phyloP scores from a whole-genome alignment of 2,797 vertebrate species.

The Myotis findleyi region DNA sequence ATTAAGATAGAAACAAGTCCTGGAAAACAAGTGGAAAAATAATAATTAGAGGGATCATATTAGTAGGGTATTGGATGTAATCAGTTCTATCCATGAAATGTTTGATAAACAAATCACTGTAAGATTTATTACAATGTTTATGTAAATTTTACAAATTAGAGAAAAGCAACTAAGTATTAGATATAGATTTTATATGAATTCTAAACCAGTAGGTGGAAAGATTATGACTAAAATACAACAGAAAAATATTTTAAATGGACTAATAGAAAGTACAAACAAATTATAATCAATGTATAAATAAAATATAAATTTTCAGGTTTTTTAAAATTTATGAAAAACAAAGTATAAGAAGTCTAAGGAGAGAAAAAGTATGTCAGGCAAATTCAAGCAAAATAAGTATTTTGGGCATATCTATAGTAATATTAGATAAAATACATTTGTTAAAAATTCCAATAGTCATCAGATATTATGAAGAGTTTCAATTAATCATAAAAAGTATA shows the following conservation, averaged over 20 bases:
- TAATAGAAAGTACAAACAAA: background rate
- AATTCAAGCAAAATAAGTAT: slow-evolving; percentile 11
- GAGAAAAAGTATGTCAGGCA: background rate
- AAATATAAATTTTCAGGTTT: background rate
- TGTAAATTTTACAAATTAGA: background rate
- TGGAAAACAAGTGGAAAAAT: background rate
- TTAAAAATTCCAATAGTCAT: background rate
- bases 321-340: background rate
- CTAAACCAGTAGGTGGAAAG: background rate
- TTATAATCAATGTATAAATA: background rate
- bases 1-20: background rate
- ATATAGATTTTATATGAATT: background rate
- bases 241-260: background rate
- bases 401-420: background rate
- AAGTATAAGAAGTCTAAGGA: background rate
- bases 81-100: background rate
- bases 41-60: background rate
- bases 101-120: background rate
- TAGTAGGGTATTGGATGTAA: background rate
- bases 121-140: background rate
- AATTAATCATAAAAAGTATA: background rate
- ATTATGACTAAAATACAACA: background rate
- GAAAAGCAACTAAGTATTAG: background rate
- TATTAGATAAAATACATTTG: background rate
- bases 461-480: background rate